Conservation (phyloP, 1,140 invertebrate species). For the Microplitis demolitor region DNA sequence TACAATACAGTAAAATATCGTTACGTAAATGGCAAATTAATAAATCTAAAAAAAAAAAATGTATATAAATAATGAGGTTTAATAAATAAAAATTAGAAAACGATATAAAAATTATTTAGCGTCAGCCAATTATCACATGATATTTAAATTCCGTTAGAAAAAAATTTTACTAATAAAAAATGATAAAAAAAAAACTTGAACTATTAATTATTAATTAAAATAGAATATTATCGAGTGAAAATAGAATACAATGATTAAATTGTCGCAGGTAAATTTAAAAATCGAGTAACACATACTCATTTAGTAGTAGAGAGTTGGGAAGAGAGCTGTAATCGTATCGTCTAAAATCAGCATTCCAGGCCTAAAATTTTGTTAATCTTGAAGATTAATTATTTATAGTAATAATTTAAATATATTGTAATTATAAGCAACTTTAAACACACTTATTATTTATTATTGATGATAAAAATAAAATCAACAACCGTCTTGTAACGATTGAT, state of each 20-base stretch:
- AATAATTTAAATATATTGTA: not conserved
- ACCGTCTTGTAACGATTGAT: conserved; percentile 31
- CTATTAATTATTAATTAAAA: no score
- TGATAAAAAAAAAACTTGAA: not conserved
- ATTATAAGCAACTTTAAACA: not conserved
- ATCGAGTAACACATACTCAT: no score
- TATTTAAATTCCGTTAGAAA: not conserved
- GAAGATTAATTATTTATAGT: not conserved
- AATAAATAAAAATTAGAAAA: no score
- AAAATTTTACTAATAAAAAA: not conserved
- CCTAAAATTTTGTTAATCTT: not conserved
- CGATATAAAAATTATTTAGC: no score
- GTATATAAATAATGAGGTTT: no score
- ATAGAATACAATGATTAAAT: no score
- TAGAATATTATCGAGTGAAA: no score
- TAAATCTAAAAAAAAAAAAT: no score
- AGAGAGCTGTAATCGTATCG: no score
- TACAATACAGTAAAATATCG: not conserved
- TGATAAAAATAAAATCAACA: conserved; percentile 14
- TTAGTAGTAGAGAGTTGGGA: no score
- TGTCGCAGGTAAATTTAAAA: no score
- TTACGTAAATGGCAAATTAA: not conserved
- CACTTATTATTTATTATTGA: not conserved
- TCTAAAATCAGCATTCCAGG: conserved; percentile 13
- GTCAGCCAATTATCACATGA: no score